A percentile compares a stretch with the other conserved stretches of the same genome.
These are phyloP conservation scores for Myioborus melanocephalus DNA, from an alignment of 2,797 vertebrate genomes.

Conservation along the genomic window DNA sequence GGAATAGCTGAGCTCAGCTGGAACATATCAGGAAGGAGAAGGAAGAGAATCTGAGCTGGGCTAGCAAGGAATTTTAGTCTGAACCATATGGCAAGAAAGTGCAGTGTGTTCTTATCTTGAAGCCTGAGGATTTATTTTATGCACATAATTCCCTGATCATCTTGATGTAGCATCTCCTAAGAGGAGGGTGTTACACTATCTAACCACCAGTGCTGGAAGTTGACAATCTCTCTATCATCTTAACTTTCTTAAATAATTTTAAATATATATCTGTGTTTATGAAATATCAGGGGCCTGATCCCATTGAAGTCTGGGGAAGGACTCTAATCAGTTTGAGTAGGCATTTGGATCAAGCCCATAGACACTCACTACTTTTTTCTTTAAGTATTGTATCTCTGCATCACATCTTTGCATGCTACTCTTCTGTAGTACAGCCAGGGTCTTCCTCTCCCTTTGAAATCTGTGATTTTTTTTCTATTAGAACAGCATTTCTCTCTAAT, in stretches of 20 bases:
- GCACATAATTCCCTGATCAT: slow-evolving; percentile 62
- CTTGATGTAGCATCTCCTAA: slow-evolving; percentile 51
- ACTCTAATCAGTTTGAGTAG: slow-evolving; percentile 34
- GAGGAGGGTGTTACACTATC: slow-evolving; percentile 54
- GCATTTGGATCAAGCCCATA: slow-evolving; percentile 42
- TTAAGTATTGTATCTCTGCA: slow-evolving; percentile 27
- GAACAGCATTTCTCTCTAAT: neutral
- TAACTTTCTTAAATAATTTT: slow-evolving; percentile 71
- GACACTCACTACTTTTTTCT: neutral
- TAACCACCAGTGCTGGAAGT: slow-evolving; percentile 63
- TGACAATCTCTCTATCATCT: slow-evolving; percentile 63
- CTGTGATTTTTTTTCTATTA: neutral
- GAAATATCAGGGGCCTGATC: slow-evolving; percentile 44
- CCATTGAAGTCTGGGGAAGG: slow-evolving; percentile 53
- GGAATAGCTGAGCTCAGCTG: slow-evolving; percentile 63
- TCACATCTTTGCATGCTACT: slow-evolving; percentile 27
- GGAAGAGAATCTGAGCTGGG: slow-evolving; percentile 60
- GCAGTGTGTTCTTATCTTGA: slow-evolving; percentile 47
- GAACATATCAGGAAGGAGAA: slow-evolving; percentile 52
- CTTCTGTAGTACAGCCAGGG: neutral
- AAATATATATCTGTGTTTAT: slow-evolving; percentile 53
- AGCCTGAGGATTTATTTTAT: slow-evolving; percentile 64
- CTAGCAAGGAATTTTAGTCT: slow-evolving; percentile 66
- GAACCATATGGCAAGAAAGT: slow-evolving; percentile 54
- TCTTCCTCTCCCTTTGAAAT: slow-evolving; percentile 48